These are phyloP conservation scores for Hemicentrotus pulcherrimus DNA, from an alignment of 35 echinoderm and acorn worm genomes.

Conservation along the genomic window DNA sequence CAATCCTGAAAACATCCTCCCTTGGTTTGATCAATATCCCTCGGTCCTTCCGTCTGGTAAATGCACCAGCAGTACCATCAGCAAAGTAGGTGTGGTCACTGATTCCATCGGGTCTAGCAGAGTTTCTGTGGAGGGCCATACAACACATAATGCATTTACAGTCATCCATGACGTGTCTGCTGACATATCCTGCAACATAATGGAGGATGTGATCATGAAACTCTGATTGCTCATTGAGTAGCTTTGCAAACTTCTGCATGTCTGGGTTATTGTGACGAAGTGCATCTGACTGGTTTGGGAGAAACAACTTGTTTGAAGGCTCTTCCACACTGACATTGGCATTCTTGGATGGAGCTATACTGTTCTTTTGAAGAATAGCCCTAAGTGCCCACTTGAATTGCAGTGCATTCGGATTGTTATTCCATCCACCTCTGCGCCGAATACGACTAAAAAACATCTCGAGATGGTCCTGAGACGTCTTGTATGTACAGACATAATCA, in stretches of 20 bases:
- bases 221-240: conserved; percentile 55
- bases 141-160: conserved; percentile 76
- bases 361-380: conserved; percentile 65
- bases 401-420: conserved; percentile 78
- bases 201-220: conserved; percentile 75
- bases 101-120: background rate
- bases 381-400: conserved; percentile 75
- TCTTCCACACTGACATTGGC: conserved; percentile 61
- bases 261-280: conserved; percentile 44
- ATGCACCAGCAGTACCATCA: conserved; percentile 17
- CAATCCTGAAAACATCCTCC: conserved; percentile 72
- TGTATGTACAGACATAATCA: conserved; percentile 55
- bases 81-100: background rate
- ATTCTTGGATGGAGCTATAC: conserved; percentile 63
- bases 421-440: conserved; percentile 69
- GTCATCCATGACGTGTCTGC: conserved; percentile 55
- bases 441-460: conserved; percentile 73
- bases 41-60: conserved; percentile 63
- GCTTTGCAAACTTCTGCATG: conserved; percentile 60
- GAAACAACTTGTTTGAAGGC: conserved; percentile 50
- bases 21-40: conserved; percentile 50
- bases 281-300: conserved; percentile 25
- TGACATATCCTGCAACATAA: conserved; percentile 66
- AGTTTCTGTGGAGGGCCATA: conserved; percentile 60
- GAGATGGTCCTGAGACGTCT: conserved; percentile 71